A percentile compares a stretch with the other conserved stretches of the same genome.
Conservation (phyloP, 2,888 invertebrate species). For the Drosophila maculinotata region DNA sequence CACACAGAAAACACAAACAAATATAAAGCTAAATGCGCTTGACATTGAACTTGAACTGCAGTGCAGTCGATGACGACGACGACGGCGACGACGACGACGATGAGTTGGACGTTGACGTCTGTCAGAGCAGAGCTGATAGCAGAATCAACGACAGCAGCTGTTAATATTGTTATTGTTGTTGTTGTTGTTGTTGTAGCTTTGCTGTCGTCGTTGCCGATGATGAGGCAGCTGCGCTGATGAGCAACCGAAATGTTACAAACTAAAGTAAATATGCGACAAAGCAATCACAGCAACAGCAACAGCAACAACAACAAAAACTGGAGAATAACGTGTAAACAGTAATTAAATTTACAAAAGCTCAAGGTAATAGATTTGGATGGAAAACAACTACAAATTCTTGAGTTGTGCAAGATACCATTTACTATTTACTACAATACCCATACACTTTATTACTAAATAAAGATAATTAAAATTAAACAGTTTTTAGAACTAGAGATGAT, state of each 20-base stretch:
- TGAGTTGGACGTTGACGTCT: constrained; percentile 16
- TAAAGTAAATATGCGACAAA: constrained; percentile 19
- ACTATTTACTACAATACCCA: too few relatives aligned
- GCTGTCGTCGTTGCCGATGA: constrained; percentile 6
- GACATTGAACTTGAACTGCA: constrained; percentile 84
- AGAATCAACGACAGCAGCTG: constrained; percentile 43
- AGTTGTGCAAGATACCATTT: too few relatives aligned
- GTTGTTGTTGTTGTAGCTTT: constrained; percentile 11
- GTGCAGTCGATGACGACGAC: constrained; percentile 60
- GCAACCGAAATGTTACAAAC: constrained; percentile 21
- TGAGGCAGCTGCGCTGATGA: constrained; percentile 25
- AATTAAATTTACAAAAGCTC: constrained; percentile 5
- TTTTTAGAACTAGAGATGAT: too few relatives aligned
- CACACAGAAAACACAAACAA: constrained; percentile 21
- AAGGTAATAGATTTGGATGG: neutral
- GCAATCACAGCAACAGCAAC: constrained; percentile 19
- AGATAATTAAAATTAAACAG: too few relatives aligned
- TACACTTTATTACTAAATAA: too few relatives aligned
- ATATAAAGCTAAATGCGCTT: constrained; percentile 73
- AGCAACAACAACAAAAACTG: constrained; percentile 8
- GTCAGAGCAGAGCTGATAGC: constrained; percentile 46
- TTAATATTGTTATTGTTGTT: constrained; percentile 14
- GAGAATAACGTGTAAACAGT: constrained; percentile 7
- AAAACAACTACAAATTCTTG: neutral
- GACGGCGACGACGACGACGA: constrained; percentile 9